Evolutionary conservation across 2,113 vertebrate species (phyloP), one percentile per base, ranked within the genome.

Genomic region (Oryzias javanicus): DNA sequence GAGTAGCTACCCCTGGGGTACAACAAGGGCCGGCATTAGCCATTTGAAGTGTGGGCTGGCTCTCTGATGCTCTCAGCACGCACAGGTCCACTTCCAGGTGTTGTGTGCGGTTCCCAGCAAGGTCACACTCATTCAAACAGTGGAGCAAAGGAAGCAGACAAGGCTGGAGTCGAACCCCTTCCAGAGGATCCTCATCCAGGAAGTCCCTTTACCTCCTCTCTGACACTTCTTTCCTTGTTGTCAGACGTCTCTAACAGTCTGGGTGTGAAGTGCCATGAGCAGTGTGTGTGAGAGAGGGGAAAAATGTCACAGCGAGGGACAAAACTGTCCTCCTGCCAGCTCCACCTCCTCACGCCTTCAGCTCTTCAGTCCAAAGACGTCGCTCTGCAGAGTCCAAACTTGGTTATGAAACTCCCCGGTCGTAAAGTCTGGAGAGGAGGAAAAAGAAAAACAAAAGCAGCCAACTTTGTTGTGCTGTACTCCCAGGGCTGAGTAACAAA

Each of bases 1-100:
- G 88, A 69, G 82, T 51, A 22, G 86, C 71, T 51, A 78, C 64
- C 56, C 83, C 84, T 2, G 90, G 64, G 64, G 91, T 46, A 77
- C 91, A 86, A 60, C 88, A 89, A 14, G 90, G 88, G 83, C 88
- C 92, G 59, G 89, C 84, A 27, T 91, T 89, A 52, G 90, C 89
- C 92, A 92, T 92, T 56, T 19, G 65, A 55, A 76, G 74, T 80
- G 57, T 49, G 14, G 49, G 8, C 61, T 42, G 71, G 48, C 41
- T 64, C 74, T 55, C 60, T 18, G 55, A 62, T 12, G 56, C 47
- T 70, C 49, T 69, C 60, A 80, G 42, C 70, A 78, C 48, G 70
- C 53, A 72, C 35, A 49, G 44, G 56, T 42, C 64, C 60, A 74
- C 55, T 17, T 55, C 47, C 78, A 64, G 65, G 70, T 68, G 58